Base-by-base conservation (phyloP, 2,797 vertebrate species). In the Pitangus sulphuratus region DNA sequence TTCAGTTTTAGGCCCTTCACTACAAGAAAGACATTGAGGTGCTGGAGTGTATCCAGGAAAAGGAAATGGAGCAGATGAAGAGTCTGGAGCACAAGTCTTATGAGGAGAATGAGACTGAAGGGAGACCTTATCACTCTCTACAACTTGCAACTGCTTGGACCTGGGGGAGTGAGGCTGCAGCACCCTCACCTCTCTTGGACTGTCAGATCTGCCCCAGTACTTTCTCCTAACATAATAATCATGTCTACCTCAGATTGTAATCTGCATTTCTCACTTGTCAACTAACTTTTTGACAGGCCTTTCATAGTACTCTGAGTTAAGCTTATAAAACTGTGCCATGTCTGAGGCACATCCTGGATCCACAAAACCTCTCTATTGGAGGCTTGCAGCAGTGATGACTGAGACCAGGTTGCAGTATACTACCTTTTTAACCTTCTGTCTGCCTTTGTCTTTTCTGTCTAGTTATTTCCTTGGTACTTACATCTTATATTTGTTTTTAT, bases 121-220 rank as follows among this genome's bases (percentile, higher is more conserved):
- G 30, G 30, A 78, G 20, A 70, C 8, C 19, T 47, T 40, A 30
- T 9, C 25, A 26, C 30, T 40, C 40, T 40, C 33, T 47, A 31
- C 3, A 47, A 11, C 7, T 21, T 25, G 11, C 16, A 69, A 10
- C 16, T 57, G 12, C 2, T 28, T 76, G 53, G 22, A 66, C 12
- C 22, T 30, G 1, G 0, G 3, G 15, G 11, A 35, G 33, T 3
- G 30, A 21, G 14, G 4, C 21, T 78, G 18, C 12, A 78, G 22
- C 5, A 53, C 14, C 14, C 15, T 75, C 15, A 33, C 9, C 5
- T 58, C 31, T 57, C 10, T 54, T 39, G 15, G 21, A n/a, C 8
- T 58, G 20, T 22, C 30, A 66, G 28, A 60, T 56, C 11, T 31
- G 12, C 7, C 11, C 11, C 35, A 56, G 25, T 56, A 47, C 10